phyloP scores from a whole-genome alignment of 2,888 invertebrate genomes.

The Ophonus ardosiacus region DNA sequence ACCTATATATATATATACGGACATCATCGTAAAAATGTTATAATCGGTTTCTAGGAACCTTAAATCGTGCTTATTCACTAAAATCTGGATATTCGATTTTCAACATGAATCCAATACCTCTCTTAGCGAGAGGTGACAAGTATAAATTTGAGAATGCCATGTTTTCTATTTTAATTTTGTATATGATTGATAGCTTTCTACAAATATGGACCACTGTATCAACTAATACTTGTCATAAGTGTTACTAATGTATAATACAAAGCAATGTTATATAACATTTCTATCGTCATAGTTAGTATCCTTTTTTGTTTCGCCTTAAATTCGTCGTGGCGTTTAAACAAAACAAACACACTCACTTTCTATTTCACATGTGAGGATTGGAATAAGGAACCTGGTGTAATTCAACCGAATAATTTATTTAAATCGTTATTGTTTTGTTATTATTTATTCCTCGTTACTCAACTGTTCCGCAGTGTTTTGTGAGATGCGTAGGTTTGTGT shows the following conservation, averaged over 20 bases:
- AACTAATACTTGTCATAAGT: neutral
- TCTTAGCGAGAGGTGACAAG: too few relatives aligned
- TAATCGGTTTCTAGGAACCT: too few relatives aligned
- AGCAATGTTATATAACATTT: neutral
- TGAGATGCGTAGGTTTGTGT: slow-evolving; percentile 16
- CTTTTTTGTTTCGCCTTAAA: slow-evolving; percentile 4
- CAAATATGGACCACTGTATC: neutral
- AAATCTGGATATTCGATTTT: too few relatives aligned
- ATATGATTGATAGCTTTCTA: neutral
- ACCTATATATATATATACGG: too few relatives aligned
- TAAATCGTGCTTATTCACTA: too few relatives aligned
- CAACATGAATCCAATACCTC: too few relatives aligned
- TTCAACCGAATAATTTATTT: slow-evolving; percentile 50
- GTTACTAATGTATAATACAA: neutral
- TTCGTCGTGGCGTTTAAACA: neutral
- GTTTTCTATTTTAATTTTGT: neutral
- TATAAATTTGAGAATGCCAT: too few relatives aligned
- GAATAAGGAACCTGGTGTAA: slow-evolving; percentile 13
- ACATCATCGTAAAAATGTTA: too few relatives aligned
- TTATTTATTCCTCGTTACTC: slow-evolving; percentile 45
- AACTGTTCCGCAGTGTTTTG: slow-evolving; percentile 33
- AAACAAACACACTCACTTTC: slow-evolving; percentile 39
- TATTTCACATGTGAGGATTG: slow-evolving; percentile 27
- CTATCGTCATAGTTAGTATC: neutral
- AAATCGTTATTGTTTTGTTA: slow-evolving; percentile 54